A percentile compares a stretch with the other conserved stretches of the same genome.
Conservation (phyloP, 2,797 vertebrate genomes). For the Echeneis naucrates region DNA sequence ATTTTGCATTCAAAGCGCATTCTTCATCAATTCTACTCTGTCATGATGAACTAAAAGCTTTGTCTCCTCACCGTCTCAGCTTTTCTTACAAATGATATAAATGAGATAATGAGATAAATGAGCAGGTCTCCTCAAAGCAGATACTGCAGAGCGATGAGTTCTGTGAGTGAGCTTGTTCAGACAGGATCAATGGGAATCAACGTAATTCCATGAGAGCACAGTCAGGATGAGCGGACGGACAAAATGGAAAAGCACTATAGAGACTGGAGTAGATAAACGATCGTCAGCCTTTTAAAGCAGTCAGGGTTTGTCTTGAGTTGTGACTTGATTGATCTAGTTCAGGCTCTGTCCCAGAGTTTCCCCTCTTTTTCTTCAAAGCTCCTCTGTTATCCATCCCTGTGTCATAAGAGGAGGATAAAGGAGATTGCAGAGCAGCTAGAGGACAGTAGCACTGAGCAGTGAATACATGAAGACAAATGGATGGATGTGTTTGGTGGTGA, state of each 20-base stretch:
- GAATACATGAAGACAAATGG: conserved; percentile 43
- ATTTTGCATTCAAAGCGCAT: background rate
- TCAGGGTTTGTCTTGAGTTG: conserved; percentile 2
- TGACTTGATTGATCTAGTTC: background rate
- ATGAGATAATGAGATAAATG: background rate
- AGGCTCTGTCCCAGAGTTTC: background rate
- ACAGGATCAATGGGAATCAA: background rate
- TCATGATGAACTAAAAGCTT: background rate
- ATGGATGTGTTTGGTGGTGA: conserved; percentile 34
- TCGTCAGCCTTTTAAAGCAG: background rate
- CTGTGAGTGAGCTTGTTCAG: conserved; percentile 14
- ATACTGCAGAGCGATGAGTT: background rate
- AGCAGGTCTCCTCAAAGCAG: background rate
- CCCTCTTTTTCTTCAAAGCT: background rate
- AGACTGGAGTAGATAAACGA: background rate
- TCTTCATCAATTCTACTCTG: no score
- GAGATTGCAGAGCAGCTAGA: background rate
- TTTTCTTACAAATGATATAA: no score
- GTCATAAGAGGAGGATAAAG: background rate
- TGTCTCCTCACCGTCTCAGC: background rate
- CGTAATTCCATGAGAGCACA: background rate
- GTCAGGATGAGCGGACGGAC: background rate
- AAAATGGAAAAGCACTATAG: background rate
- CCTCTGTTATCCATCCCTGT: background rate
- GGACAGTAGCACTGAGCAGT: background rate